These are phyloP conservation scores for Leucosticte australis DNA, from an alignment of 2,113 vertebrate genomes.

Conservation along the genomic window DNA sequence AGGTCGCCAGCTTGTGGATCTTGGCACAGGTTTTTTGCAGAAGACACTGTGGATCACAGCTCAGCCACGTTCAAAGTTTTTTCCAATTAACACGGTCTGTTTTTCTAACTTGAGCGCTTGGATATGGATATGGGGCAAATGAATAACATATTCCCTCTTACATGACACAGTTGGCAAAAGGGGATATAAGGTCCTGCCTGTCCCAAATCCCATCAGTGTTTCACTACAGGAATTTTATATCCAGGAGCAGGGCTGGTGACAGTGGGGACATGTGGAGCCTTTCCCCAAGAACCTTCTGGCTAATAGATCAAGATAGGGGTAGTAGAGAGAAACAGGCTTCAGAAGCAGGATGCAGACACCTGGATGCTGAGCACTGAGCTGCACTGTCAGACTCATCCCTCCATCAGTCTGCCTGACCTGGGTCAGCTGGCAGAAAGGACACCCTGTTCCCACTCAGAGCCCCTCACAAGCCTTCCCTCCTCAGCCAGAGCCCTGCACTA, in stretches of 20 bases:
- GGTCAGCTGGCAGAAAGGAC: neutral
- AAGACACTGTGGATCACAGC: neutral
- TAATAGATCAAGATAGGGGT: neutral
- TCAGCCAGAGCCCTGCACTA: neutral
- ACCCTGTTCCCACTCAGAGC: accelerated
- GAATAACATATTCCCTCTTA: neutral
- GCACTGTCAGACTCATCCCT: neutral
- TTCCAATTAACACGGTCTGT: neutral
- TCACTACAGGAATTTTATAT: neutral
- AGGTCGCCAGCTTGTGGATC: neutral
- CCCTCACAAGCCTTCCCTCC: neutral
- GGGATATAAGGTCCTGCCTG: neutral
- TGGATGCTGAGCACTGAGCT: neutral
- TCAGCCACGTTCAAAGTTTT: neutral
- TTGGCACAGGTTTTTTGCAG: neutral
- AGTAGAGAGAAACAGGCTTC: neutral
- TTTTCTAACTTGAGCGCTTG: neutral
- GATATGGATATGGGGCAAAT: neutral
- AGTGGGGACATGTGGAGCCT: neutral
- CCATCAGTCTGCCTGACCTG: neutral
- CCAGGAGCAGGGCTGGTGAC: neutral
- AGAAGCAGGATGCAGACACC: neutral
- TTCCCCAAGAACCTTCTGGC: neutral
- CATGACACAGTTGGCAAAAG: neutral
- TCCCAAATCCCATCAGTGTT: neutral